A percentile compares a stretch with the other conserved stretches of the same genome.
Evolutionary conservation across 2,797 vertebrate species (phyloP).

Genomic region (Centroberyx gerrardi): DNA sequence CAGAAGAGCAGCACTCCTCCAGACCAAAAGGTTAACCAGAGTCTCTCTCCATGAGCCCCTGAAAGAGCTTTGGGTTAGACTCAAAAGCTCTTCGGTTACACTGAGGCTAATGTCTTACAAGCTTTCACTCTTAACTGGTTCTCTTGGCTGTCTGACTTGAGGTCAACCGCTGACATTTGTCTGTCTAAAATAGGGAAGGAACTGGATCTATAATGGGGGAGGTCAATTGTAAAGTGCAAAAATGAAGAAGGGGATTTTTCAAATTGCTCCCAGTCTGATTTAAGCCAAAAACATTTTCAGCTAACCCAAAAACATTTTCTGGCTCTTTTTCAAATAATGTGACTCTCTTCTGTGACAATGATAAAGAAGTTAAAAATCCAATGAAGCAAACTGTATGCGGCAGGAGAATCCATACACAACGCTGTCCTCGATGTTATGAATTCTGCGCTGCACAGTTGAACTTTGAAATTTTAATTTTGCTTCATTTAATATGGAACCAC

Average conservation of each 20-base stretch:
- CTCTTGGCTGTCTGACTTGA: background rate
- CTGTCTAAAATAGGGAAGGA: background rate
- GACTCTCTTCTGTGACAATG: background rate
- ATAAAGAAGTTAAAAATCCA: background rate
- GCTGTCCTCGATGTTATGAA: background rate
- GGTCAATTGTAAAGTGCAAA: background rate
- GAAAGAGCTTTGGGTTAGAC: background rate
- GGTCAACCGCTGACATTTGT: background rate
- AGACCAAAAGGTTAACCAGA: constrained; percentile 16
- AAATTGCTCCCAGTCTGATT: background rate
- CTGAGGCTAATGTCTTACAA: too few relatives aligned
- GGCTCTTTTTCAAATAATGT: background rate
- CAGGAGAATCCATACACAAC: background rate
- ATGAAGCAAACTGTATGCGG: background rate
- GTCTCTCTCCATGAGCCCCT: background rate
- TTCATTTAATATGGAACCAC: constrained; percentile 15
- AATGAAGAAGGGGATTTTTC: background rate
- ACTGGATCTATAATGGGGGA: background rate
- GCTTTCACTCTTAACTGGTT: background rate
- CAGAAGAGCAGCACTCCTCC: constrained; percentile 16
- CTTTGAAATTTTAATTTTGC: constrained; percentile 31
- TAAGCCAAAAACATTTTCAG: background rate
- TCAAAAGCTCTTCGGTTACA: too few relatives aligned
- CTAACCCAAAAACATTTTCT: background rate
- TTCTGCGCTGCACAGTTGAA: constrained; percentile 10